A percentile compares a stretch with the other conserved stretches of the same genome.
Conservation (phyloP, 2,888 invertebrate species). For the Synanthedon tipuliformis region DNA sequence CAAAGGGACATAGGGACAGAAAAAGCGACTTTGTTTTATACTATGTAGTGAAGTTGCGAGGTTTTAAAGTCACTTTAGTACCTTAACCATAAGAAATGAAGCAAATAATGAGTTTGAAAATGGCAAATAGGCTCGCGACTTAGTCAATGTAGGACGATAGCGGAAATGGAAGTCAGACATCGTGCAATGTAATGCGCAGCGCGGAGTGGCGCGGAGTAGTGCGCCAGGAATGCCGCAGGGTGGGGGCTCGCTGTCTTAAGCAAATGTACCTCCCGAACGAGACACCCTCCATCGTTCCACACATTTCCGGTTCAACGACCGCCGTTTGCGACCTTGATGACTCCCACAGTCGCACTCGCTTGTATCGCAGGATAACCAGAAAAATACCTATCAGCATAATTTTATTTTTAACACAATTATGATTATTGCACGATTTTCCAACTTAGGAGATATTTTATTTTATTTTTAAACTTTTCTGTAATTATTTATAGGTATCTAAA, state of each 20-base stretch:
- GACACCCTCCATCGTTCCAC: conserved; percentile 8
- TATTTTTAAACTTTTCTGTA: too few species aligned
- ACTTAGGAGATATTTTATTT: too few species aligned
- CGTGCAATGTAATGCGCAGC: conserved; percentile 23
- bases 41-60: too few species aligned
- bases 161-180: conserved; percentile 15
- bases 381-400: too few species aligned
- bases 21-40: too few species aligned
- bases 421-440: too few species aligned
- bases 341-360: neutral
- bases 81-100: too few species aligned
- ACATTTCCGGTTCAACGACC: conserved; percentile 47
- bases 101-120: too few species aligned
- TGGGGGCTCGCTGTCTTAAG: conserved; percentile 9
- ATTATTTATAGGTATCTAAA: too few species aligned
- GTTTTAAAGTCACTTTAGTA: too few species aligned
- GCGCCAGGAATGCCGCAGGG: conserved; percentile 23
- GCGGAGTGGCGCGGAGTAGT: conserved; percentile 12
- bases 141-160: conserved; percentile 5
- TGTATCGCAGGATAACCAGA: neutral
- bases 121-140: neutral
- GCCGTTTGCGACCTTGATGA: conserved; percentile 28
- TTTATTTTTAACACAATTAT: too few species aligned
- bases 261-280: conserved; percentile 4
- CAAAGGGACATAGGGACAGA: too few species aligned